Conservation (phyloP, 2,113 vertebrate genomes). For the Daboia siamensis region DNA sequence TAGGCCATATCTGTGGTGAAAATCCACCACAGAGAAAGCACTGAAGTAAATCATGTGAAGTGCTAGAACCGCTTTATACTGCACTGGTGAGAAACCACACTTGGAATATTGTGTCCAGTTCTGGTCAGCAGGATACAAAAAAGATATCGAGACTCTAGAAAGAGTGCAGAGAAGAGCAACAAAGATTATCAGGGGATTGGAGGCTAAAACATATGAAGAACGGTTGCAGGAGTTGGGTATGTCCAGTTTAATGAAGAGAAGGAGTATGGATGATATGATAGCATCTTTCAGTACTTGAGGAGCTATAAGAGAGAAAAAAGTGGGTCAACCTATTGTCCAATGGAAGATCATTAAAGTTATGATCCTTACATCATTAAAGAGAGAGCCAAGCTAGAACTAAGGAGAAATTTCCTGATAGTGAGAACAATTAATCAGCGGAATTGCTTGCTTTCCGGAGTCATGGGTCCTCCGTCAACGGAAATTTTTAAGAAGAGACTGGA, state of each 20-base stretch:
- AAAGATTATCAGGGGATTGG: background rate
- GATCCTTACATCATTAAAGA: background rate
- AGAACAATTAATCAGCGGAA: background rate
- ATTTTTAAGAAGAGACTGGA: background rate
- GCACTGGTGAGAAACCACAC: background rate
- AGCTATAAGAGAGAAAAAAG: background rate
- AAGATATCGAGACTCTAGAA: too few species aligned
- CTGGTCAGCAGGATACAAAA: background rate
- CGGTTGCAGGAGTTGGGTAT: background rate
- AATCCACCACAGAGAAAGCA: conserved; percentile 14
- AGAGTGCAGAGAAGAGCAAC: background rate
- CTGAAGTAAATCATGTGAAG: background rate
- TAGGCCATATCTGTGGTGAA: background rate
- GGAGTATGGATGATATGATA: too few species aligned
- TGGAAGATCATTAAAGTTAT: background rate
- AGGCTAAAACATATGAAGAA: background rate
- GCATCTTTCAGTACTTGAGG: background rate
- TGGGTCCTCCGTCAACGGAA: background rate
- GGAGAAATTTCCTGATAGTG: background rate
- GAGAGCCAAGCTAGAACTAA: background rate
- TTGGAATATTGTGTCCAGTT: background rate
- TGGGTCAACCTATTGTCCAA: too few species aligned
- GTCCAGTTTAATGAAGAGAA: background rate
- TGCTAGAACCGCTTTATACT: background rate
- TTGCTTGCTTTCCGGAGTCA: background rate